These are phyloP conservation scores for Crepidodera aurea DNA, from an alignment of 2,888 invertebrate species.

Conservation along the genomic window DNA sequence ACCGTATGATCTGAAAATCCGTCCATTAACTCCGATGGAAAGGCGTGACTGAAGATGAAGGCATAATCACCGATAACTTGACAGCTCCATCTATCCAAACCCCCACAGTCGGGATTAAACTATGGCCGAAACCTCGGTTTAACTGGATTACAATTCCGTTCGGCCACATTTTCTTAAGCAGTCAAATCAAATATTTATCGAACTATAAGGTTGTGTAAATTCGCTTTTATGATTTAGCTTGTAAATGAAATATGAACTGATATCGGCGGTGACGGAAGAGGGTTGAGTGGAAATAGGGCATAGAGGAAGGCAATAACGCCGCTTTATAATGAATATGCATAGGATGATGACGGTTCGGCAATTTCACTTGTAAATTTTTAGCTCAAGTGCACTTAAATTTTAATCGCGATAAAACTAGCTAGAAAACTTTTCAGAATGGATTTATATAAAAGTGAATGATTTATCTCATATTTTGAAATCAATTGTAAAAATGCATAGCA, in stretches of 20 bases:
- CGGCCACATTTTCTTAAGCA: constrained; percentile 2
- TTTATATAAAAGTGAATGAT: too few relatives aligned
- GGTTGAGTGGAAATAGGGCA: too few relatives aligned
- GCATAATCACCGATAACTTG: constrained; percentile 12
- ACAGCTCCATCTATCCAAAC: constrained; percentile 1
- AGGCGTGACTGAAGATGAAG: neutral
- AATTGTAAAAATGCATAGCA: too few relatives aligned
- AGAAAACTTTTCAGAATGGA: too few relatives aligned
- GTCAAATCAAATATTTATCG: neutral
- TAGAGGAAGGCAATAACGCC: too few relatives aligned
- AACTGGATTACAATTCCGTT: constrained; percentile 7
- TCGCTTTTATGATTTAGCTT: neutral
- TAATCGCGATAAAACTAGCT: too few relatives aligned
- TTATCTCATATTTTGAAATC: too few relatives aligned
- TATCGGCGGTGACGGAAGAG: neutral
- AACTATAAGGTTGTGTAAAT: neutral
- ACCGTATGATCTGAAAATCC: neutral
- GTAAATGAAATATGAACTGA: neutral
- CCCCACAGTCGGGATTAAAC: neutral
- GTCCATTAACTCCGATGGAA: neutral
- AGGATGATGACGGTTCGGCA: too few relatives aligned
- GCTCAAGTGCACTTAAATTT: too few relatives aligned
- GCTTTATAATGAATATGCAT: too few relatives aligned
- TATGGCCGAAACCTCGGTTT: neutral
- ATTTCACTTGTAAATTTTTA: too few relatives aligned